Conservation (phyloP, 2,797 vertebrate species). For the Rhabdophis nuchalis region DNA sequence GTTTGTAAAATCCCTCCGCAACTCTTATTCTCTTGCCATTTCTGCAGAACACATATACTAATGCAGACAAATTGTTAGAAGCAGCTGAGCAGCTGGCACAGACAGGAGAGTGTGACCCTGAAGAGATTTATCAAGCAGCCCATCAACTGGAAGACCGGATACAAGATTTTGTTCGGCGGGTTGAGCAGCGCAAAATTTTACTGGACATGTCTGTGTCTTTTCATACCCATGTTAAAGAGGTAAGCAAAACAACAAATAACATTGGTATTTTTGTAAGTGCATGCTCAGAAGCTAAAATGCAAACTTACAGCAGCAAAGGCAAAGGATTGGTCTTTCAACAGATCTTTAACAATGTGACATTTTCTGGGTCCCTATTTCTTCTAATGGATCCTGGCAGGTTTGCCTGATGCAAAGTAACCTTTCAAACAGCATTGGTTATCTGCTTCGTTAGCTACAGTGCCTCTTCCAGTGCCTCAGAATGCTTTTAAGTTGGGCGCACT, state of each 20-base stretch:
- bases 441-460: too few species aligned
- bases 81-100: conserved; percentile 96
- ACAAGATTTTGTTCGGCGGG: conserved; percentile 95
- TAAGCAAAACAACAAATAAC: conserved; percentile 57
- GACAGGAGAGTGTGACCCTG: conserved; percentile 96
- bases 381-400: not conserved
- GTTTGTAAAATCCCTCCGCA: not conserved
- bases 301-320: not conserved
- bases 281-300: too few species aligned
- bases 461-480: not conserved
- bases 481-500: not conserved
- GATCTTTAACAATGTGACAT: not conserved
- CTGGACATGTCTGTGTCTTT: conserved; percentile 98
- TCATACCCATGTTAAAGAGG: conserved; percentile 98
- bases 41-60: conserved; percentile 94
- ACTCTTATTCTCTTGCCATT: not conserved
- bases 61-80: conserved; percentile 94
- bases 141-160: conserved; percentile 96
- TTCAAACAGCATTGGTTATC: not conserved
- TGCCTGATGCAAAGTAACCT: not conserved
- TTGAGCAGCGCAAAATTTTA: conserved; percentile 94
- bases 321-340: not conserved
- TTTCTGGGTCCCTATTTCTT: not conserved
- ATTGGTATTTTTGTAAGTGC: not conserved
- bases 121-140: conserved; percentile 98